Conservation (phyloP, 2,888 invertebrate species). For the Heliconius sara region DNA sequence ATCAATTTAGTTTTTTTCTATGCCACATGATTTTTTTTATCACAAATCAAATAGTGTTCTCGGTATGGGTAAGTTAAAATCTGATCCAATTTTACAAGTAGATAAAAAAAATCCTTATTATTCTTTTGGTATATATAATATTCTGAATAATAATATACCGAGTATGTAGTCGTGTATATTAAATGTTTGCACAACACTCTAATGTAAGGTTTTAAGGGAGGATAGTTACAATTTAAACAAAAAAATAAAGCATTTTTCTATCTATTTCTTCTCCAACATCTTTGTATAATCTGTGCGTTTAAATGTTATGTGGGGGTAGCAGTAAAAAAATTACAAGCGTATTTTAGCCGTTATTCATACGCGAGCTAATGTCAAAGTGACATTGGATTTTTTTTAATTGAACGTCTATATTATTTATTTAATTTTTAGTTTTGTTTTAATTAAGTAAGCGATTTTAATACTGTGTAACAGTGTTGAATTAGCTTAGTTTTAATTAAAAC, state of each 20-base stretch:
- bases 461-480: too few relatives aligned
- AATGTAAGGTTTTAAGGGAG: not conserved
- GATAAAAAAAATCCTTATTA: not conserved
- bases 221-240: not conserved
- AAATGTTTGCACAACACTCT: not conserved
- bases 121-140: not conserved
- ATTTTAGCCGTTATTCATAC: not conserved
- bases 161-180: not conserved
- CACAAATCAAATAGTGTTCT: not conserved
- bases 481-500: too few relatives aligned
- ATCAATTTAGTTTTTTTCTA: too few relatives aligned
- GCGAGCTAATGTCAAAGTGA: not conserved
- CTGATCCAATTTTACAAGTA: not conserved
- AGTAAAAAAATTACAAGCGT: not conserved
- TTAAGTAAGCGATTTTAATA: not conserved
- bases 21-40: too few relatives aligned
- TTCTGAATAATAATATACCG: not conserved
- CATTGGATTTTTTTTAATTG: not conserved
- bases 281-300: conserved; percentile 11
- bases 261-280: not conserved
- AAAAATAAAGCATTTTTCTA: conserved; percentile 6
- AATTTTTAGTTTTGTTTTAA: not conserved
- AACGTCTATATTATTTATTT: not conserved
- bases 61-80: not conserved
- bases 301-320: not conserved